Evolutionary conservation across 2,888 invertebrate genomes (phyloP).

Genomic region (Epistrophella euchroma): DNA sequence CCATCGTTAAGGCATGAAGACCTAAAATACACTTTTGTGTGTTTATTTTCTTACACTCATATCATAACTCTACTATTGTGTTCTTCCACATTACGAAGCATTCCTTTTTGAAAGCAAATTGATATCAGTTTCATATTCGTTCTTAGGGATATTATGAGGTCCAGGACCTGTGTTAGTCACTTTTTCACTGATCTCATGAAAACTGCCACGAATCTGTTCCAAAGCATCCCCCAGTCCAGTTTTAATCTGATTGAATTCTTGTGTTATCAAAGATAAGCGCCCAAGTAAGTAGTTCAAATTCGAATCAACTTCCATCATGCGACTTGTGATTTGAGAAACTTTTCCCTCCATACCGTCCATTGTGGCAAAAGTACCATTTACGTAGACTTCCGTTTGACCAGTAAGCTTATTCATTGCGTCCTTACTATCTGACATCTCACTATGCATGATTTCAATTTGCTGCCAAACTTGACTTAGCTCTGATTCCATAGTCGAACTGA

Average conservation of each 20-base stretch:
- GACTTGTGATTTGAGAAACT: conserved; percentile 90
- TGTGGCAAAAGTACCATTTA: conserved; percentile 90
- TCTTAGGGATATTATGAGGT: conserved; percentile 85
- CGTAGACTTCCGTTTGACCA: conserved; percentile 91
- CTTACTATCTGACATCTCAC: conserved; percentile 91
- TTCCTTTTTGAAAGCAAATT: conserved; percentile 81
- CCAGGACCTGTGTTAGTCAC: conserved; percentile 85
- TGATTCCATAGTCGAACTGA: conserved; percentile 90
- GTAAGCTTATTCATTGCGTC: conserved; percentile 89
- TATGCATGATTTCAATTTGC: conserved; percentile 94
- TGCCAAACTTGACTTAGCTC: conserved; percentile 95
- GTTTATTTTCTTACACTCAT: neutral
- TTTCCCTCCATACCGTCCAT: conserved; percentile 92
- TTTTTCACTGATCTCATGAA: conserved; percentile 86
- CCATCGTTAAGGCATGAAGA: neutral
- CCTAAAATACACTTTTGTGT: conserved; percentile 28
- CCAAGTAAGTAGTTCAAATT: conserved; percentile 93
- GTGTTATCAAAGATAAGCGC: conserved; percentile 90
- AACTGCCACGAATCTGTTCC: conserved; percentile 88
- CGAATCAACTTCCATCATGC: conserved; percentile 91
- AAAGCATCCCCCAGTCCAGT: conserved; percentile 89
- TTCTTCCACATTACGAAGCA: conserved; percentile 49
- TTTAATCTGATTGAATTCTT: conserved; percentile 93
- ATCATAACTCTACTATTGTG: neutral
- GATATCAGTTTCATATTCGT: conserved; percentile 81